Conservation (phyloP, 2,797 vertebrate species). For the Vireo griseus region DNA sequence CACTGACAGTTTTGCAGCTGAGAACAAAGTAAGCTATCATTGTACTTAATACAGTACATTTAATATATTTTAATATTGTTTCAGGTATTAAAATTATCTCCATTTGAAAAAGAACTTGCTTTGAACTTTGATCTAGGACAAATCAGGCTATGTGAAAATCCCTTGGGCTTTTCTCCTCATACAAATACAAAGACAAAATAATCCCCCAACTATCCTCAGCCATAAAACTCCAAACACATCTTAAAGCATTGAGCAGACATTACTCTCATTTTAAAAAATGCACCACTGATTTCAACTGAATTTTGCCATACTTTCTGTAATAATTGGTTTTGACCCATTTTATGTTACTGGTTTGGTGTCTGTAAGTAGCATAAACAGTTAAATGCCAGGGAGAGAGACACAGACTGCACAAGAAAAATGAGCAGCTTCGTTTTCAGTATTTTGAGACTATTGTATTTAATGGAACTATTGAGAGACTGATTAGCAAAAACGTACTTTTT, state of each 20-base stretch:
- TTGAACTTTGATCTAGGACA: neutral
- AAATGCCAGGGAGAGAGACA: neutral
- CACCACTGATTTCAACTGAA: neutral
- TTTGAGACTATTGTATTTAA: constrained; percentile 40
- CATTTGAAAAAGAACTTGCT: neutral
- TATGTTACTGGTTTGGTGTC: neutral
- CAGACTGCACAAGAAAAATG: neutral
- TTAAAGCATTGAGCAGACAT: neutral
- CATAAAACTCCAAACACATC: neutral
- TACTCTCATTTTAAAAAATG: neutral
- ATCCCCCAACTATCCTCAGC: neutral
- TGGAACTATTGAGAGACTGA: neutral
- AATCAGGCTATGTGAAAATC: neutral
- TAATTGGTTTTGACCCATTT: constrained; percentile 13
- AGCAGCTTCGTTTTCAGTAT: constrained; percentile 31
- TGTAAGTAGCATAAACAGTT: constrained; percentile 47
- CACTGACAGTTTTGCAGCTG: neutral
- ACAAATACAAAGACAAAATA: neutral
- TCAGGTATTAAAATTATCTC: neutral
- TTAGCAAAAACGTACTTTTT: constrained; percentile 32
- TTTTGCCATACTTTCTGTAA: neutral
- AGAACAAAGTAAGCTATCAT: neutral
- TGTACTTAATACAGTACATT: neutral
- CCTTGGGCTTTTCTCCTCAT: neutral
- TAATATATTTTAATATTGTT: neutral